Conservation (phyloP, 2,888 invertebrate genomes). For the Apantesis nais region DNA sequence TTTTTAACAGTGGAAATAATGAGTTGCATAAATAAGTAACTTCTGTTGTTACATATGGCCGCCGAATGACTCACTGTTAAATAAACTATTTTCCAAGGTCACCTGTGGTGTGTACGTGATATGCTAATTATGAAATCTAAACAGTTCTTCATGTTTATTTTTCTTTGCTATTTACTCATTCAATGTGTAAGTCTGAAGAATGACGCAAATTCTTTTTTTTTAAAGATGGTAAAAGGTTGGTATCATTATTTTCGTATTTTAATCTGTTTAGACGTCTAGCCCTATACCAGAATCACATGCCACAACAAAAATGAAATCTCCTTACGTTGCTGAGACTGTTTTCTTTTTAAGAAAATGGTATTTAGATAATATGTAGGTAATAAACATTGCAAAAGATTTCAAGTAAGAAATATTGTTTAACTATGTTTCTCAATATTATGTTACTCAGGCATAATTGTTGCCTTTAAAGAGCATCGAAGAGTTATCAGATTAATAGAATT, state of each 20-base stretch:
- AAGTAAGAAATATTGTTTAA: too few relatives aligned
- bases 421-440: too few relatives aligned
- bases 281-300: background rate
- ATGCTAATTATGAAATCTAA: slow-evolving; percentile 36
- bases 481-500: too few relatives aligned
- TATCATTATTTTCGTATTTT: background rate
- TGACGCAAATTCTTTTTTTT: slow-evolving; percentile 31
- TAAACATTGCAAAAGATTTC: too few relatives aligned
- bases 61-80: slow-evolving; percentile 31
- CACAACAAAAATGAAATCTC: background rate
- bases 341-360: too few relatives aligned
- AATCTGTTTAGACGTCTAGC: background rate
- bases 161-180: slow-evolving; percentile 31
- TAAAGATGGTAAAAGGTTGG: slow-evolving; percentile 24
- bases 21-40: too few relatives aligned
- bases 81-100: slow-evolving; percentile 33
- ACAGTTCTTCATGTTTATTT: slow-evolving; percentile 29
- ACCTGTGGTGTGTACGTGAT: slow-evolving; percentile 25
- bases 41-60: slow-evolving; percentile 20
- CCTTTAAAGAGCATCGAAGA: too few relatives aligned
- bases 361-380: too few relatives aligned
- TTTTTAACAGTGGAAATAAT: background rate
- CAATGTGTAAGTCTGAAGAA: slow-evolving; percentile 30
- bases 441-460: too few relatives aligned
- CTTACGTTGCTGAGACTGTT: background rate